Evolutionary conservation across 2,797 vertebrate genomes (phyloP).

Genomic region (Notoglanidium macrostoma): DNA sequence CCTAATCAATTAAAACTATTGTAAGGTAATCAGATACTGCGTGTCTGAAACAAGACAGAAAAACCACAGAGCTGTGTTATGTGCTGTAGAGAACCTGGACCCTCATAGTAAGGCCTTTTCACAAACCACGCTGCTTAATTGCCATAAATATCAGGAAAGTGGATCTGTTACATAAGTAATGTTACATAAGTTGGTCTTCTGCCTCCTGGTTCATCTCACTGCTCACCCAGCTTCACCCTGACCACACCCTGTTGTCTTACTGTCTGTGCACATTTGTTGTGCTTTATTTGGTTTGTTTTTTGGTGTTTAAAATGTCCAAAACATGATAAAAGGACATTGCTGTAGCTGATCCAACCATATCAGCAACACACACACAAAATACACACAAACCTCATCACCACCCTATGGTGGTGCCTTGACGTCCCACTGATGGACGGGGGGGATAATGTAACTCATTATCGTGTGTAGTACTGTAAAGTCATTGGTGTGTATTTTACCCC

Average conservation of each 20-base stretch:
- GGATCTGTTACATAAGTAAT: background rate
- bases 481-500: no score
- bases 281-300: background rate
- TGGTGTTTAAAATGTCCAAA: background rate
- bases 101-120: background rate
- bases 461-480: background rate
- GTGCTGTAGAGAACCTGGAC: background rate
- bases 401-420: background rate
- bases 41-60: background rate
- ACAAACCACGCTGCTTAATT: background rate
- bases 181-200: background rate
- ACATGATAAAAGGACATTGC: background rate
- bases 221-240: background rate
- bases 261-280: background rate
- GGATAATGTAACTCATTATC: background rate
- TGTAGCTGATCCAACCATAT: background rate
- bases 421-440: background rate
- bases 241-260: background rate
- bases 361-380: background rate
- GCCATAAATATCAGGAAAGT: background rate
- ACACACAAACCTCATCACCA: background rate
- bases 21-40: conserved; percentile 27
- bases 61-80: background rate
- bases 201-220: background rate
- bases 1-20: conserved; percentile 26